These are phyloP conservation scores for Camarhynchus parvulus DNA, from an alignment of 2,113 vertebrate genomes.

Conservation along the genomic window DNA sequence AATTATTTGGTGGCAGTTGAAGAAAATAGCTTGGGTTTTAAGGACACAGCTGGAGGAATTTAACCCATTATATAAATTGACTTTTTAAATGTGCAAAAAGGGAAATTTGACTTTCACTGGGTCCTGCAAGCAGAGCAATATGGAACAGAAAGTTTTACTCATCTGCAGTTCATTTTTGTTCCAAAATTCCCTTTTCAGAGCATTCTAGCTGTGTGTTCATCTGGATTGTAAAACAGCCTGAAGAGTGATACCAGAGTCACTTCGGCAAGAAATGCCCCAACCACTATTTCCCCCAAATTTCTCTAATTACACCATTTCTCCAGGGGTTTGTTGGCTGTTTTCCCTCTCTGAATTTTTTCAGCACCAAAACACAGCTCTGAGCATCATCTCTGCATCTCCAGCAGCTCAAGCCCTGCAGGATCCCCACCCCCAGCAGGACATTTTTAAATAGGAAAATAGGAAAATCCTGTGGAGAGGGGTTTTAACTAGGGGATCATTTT, in stretches of 20 bases:
- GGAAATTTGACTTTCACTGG: neutral
- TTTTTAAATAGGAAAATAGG: neutral
- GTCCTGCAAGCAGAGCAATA: neutral
- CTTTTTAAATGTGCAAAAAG: neutral
- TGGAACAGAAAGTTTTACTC: neutral
- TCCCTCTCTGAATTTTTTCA: neutral
- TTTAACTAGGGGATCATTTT: neutral
- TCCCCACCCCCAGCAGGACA: too few relatives aligned
- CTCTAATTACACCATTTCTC: neutral
- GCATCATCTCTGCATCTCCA: neutral
- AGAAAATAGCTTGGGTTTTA: neutral
- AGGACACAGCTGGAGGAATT: constrained; percentile 26
- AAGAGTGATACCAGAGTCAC: neutral
- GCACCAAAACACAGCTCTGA: neutral
- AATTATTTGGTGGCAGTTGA: constrained; percentile 11
- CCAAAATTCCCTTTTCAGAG: neutral
- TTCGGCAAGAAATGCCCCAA: neutral
- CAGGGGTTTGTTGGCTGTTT: neutral
- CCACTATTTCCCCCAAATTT: neutral
- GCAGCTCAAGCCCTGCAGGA: neutral
- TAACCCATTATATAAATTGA: neutral
- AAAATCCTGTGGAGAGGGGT: neutral
- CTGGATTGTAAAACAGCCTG: neutral
- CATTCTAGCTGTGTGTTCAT: neutral
- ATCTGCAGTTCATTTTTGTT: neutral